Percentiles rank a stretch among this genome's conserved stretches.
phyloP scores from a whole-genome alignment of 1,140 invertebrate species.

The Pachyrhynchus sulphureomaculatus region DNA sequence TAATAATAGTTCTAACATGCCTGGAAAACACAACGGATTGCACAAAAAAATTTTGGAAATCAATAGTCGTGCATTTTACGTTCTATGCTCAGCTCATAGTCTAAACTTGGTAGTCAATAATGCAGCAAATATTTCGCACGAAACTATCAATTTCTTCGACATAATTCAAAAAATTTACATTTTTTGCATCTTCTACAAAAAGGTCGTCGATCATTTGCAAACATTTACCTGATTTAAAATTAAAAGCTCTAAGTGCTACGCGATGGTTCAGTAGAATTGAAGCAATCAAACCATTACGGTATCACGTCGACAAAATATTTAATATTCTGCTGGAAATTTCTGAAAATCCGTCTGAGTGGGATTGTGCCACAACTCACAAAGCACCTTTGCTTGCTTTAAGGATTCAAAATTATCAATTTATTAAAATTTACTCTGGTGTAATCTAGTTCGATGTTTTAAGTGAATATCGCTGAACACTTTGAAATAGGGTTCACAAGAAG shows the following conservation, averaged over 20 bases:
- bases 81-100: constrained; percentile 4
- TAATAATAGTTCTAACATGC: no score
- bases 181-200: constrained; percentile 15
- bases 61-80: constrained; percentile 7
- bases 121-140: constrained; percentile 7
- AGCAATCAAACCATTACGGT: not conserved
- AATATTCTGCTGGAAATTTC: constrained; percentile 8
- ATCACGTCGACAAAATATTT: constrained; percentile 15
- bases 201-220: constrained; percentile 11
- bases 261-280: constrained; percentile 17
- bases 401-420: not conserved
- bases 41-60: constrained; percentile 2
- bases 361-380: no score
- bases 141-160: constrained; percentile 7
- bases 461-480: not conserved
- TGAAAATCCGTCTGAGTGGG: not conserved
- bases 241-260: constrained; percentile 10
- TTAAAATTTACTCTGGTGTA: not conserved
- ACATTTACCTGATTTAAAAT: not conserved
- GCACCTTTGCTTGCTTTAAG: no score
- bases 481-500: not conserved
- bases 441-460: not conserved
- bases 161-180: constrained; percentile 11
- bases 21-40: constrained; percentile 1
- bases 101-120: constrained; percentile 15